Evolutionary conservation across 2,797 vertebrate genomes (phyloP).

Genomic region (Coilia nasus): DNA sequence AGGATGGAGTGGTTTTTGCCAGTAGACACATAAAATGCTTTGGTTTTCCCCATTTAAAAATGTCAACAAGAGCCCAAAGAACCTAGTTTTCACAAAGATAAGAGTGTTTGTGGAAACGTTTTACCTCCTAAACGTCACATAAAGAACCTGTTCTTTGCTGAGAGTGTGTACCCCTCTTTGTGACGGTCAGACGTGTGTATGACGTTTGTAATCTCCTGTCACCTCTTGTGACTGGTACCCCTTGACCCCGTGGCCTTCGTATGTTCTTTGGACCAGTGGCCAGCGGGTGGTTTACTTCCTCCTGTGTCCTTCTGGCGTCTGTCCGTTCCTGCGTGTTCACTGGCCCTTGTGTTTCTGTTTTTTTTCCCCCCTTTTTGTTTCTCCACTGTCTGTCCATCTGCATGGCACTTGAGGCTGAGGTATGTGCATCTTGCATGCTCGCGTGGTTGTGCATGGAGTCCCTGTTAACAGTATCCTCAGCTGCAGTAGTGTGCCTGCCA

Average conservation of each 20-base stretch:
- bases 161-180: not conserved
- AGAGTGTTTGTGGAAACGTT: not conserved
- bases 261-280: not conserved
- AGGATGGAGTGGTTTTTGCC: not conserved
- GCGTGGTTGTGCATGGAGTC: slow-evolving; percentile 45
- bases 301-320: not conserved
- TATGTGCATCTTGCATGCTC: slow-evolving; percentile 69
- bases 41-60: not conserved
- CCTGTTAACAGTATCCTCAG: not conserved
- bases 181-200: not conserved
- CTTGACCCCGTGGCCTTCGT: not conserved
- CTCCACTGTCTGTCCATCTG: slow-evolving; percentile 64
- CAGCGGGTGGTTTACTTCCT: not conserved
- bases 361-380: slow-evolving; percentile 52
- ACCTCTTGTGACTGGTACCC: not conserved
- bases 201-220: not conserved
- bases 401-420: slow-evolving; percentile 77
- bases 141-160: not conserved
- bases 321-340: slow-evolving; percentile 23
- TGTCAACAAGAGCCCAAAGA: not conserved
- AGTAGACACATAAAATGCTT: not conserved
- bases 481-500: not conserved
- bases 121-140: too few relatives aligned
- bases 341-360: slow-evolving; percentile 15
- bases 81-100: not conserved